Percentiles rank a stretch among this genome's conserved stretches.
Evolutionary conservation across 2,113 vertebrate species (phyloP).

Genomic region (Dicentrarchus labrax): DNA sequence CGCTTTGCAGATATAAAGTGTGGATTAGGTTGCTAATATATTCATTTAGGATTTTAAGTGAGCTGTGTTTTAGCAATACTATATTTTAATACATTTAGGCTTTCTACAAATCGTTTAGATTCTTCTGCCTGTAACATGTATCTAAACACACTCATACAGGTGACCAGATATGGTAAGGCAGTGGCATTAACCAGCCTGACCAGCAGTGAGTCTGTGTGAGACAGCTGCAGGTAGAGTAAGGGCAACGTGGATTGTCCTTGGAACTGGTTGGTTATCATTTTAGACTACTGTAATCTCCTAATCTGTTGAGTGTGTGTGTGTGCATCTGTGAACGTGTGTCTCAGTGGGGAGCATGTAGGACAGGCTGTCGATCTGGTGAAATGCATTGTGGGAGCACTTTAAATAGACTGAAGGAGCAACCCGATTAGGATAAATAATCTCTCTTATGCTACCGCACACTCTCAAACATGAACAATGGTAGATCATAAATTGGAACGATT

Average conservation of each 20-base stretch:
- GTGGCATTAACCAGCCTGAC: not conserved
- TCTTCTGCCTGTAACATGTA: not conserved
- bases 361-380: constrained; percentile 58
- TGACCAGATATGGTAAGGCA: not conserved
- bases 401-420: constrained; percentile 60
- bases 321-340: constrained; percentile 1
- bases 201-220: constrained; percentile 6
- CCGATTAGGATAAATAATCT: constrained; percentile 53
- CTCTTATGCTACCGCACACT: not conserved
- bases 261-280: constrained; percentile 55
- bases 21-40: not conserved
- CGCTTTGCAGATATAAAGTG: not conserved
- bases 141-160: not conserved
- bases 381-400: constrained; percentile 70
- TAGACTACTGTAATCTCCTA: constrained; percentile 81
- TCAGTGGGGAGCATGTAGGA: constrained; percentile 27
- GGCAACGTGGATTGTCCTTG: constrained; percentile 66
- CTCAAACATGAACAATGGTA: not conserved
- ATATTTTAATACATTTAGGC: not conserved
- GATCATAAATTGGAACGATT: not conserved
- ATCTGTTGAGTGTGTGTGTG: constrained; percentile 49
- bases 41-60: not conserved
- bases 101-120: not conserved
- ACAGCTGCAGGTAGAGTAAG: constrained; percentile 29
- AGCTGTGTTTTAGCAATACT: not conserved